Conservation (phyloP, 1,140 invertebrate genomes). For the Trichonephila clavipes region DNA sequence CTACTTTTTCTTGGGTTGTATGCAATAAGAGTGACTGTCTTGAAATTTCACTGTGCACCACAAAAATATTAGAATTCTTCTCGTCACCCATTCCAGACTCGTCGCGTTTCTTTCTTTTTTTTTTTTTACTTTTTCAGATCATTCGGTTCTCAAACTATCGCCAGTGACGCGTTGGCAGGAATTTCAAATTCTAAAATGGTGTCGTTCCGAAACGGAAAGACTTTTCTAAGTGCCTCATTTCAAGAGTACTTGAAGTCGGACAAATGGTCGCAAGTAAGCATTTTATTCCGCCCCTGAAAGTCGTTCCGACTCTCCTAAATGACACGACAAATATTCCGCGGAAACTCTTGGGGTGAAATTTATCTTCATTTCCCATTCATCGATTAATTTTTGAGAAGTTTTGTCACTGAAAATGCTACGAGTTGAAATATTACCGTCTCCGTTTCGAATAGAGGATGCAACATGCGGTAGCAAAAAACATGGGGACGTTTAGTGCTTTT, state of each 20-base stretch:
- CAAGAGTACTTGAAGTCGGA: conserved; percentile 13
- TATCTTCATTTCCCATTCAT: conserved; percentile 23
- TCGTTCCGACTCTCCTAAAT: background rate
- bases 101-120: background rate
- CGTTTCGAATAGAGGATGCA: background rate
- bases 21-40: background rate
- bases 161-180: conserved; percentile 33
- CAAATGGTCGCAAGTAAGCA: conserved; percentile 1
- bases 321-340: conserved; percentile 10
- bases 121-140: background rate
- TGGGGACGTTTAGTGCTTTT: background rate
- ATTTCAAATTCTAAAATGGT: conserved; percentile 51
- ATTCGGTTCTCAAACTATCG: conserved; percentile 1
- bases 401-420: background rate
- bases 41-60: conserved; percentile 21
- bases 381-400: background rate
- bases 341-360: conserved; percentile 22
- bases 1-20: background rate
- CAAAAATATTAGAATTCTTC: conserved; percentile 43
- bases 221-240: conserved; percentile 54
- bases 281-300: conserved; percentile 26
- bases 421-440: background rate
- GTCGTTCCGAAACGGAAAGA: conserved; percentile 51
- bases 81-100: background rate
- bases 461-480: background rate